Percentiles rank a stretch among this genome's conserved stretches.
phyloP scores from a whole-genome alignment of 1,140 invertebrate genomes.

The Cataglyphis hispanica region DNA sequence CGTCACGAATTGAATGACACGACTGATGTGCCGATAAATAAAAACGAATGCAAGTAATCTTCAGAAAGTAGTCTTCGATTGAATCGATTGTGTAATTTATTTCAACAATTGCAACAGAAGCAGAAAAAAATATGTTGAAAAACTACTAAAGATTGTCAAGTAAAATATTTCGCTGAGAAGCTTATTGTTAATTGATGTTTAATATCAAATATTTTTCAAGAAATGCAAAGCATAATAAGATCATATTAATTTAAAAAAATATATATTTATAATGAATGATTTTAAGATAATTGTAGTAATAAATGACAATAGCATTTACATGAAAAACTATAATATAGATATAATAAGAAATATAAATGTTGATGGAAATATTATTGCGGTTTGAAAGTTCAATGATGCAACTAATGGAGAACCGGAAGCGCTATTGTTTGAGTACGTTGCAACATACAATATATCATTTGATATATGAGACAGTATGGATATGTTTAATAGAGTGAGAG shows the following conservation, averaged over 20 bases:
- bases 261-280: not conserved
- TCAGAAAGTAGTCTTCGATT: conserved; percentile 11
- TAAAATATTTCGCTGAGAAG: not conserved
- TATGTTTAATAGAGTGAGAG: not conserved
- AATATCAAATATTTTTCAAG: not conserved
- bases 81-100: not conserved
- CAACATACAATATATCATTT: conserved; percentile 12
- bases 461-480: conserved; percentile 35
- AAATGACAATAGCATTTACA: not conserved
- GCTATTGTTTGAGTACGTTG: conserved; percentile 34
- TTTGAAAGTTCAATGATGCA: conserved; percentile 2
- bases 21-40: not conserved
- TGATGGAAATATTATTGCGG: conserved; percentile 13
- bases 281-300: conserved; percentile 10
- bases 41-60: conserved; percentile 1
- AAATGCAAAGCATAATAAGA: not conserved
- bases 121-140: not conserved
- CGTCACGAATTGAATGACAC: not conserved
- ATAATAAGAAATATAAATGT: not conserved
- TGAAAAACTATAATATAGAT: no score
- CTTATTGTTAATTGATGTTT: not conserved
- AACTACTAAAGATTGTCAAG: no score
- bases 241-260: conserved; percentile 1
- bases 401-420: conserved; percentile 19
- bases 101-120: not conserved